Evolutionary conservation across 2,113 vertebrate genomes (phyloP).

Genomic region (human): DNA sequence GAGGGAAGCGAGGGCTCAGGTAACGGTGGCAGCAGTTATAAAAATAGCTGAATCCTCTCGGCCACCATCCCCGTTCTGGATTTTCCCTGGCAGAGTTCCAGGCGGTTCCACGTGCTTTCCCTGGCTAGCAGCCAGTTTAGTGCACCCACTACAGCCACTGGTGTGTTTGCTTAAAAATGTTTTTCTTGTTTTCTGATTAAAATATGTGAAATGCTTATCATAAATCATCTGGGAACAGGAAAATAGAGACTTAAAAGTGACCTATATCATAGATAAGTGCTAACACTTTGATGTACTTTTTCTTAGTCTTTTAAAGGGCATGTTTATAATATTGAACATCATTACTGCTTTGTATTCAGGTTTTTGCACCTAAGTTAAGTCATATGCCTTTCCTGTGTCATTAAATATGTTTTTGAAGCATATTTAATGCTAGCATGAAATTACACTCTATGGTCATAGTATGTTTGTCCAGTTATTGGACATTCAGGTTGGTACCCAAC

Average conservation of each 20-base stretch:
- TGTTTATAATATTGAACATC: not conserved
- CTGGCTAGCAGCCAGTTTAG: not conserved
- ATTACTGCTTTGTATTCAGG: not conserved
- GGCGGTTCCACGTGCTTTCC: fast-evolving
- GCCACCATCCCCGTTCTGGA: fast-evolving
- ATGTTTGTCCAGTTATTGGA: not conserved
- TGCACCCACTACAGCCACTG: too few relatives aligned
- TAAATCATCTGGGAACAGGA: not conserved
- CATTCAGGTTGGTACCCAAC: not conserved
- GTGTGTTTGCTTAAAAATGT: not conserved
- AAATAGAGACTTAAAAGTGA: not conserved
- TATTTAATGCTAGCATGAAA: not conserved
- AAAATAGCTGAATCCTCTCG: not conserved
- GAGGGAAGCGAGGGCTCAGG: not conserved
- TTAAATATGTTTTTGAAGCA: not conserved
- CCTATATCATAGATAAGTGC: not conserved
- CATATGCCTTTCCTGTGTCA: not conserved
- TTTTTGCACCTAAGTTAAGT: not conserved
- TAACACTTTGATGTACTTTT: not conserved
- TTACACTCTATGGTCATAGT: not conserved
- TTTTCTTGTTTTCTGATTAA: not conserved
- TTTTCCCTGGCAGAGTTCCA: not conserved
- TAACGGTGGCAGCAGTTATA: not conserved
- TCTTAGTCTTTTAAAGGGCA: not conserved
- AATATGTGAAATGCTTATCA: not conserved